Conservation (phyloP, 2,888 invertebrate genomes). For the Tenthredo notha region DNA sequence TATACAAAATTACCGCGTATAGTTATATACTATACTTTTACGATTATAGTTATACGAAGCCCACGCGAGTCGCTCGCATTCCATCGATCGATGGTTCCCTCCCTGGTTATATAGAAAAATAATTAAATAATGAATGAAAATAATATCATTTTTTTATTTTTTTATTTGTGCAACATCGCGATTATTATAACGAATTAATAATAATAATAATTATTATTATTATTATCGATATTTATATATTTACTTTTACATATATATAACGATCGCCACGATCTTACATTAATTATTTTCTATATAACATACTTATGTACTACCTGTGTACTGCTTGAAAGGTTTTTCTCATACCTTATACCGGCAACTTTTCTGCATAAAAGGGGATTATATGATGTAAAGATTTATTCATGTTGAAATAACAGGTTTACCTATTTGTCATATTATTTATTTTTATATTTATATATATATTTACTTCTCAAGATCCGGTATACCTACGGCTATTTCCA, state of each 20-base stretch:
- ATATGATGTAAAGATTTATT: conserved; percentile 2
- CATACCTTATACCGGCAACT: no score
- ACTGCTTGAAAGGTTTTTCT: not conserved
- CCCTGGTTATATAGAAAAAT: not conserved
- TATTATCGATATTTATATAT: not conserved
- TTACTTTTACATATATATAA: conserved; percentile 10
- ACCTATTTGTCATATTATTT: not conserved
- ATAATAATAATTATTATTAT: not conserved
- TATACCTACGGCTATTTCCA: not conserved
- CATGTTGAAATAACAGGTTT: conserved; percentile 30
- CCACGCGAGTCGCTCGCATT: conserved; percentile 42
- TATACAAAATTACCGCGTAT: not conserved
- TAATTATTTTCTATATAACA: not conserved
- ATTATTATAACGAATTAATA: no score
- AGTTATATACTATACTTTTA: not conserved
- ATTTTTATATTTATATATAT: not conserved
- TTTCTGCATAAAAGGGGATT: no score
- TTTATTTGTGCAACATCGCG: no score
- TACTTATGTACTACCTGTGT: not conserved
- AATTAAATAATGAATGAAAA: not conserved
- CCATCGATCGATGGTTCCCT: conserved; percentile 34
- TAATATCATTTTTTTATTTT: not conserved
- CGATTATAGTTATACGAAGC: conserved; percentile 22
- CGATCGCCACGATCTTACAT: no score
- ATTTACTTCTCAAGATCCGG: not conserved